Percentiles rank a stretch among this genome's conserved stretches.
Evolutionary conservation across 2,797 vertebrate genomes (phyloP).

Genomic region (Sebastes hubbsi): DNA sequence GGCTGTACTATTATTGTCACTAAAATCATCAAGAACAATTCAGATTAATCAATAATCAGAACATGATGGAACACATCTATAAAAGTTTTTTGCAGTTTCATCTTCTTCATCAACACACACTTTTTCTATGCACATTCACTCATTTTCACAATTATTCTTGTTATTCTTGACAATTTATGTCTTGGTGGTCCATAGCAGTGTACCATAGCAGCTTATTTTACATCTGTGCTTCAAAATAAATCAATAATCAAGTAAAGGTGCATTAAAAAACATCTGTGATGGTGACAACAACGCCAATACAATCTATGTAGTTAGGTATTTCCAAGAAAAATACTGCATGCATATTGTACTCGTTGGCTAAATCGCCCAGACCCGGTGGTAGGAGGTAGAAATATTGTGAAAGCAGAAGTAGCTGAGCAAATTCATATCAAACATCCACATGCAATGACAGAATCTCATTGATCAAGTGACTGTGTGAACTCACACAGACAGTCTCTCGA

Average conservation of each 20-base stretch:
- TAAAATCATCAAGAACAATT: not conserved
- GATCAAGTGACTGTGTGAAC: not conserved
- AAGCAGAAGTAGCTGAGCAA: not conserved
- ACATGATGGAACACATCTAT: not conserved
- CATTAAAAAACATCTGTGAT: no score
- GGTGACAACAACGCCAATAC: no score
- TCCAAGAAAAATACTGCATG: no score
- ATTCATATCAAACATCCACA: not conserved
- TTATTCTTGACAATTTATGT: not conserved
- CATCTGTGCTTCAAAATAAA: no score
- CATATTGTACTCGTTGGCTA: no score
- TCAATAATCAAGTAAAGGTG: no score
- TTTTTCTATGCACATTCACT: not conserved
- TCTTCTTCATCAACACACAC: not conserved
- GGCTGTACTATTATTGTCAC: not conserved
- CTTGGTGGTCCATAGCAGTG: not conserved
- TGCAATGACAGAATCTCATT: not conserved
- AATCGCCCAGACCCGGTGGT: not conserved
- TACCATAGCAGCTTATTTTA: fast-evolving
- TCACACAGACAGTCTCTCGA: not conserved
- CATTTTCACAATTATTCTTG: not conserved
- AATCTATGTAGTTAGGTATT: no score
- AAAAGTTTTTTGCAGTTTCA: not conserved
- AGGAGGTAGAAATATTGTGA: not conserved
- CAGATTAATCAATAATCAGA: not conserved